Percentiles rank a stretch among this genome's conserved stretches.
phyloP scores from a whole-genome alignment of 2,888 invertebrate genomes.

The Cheilosia vulpina region DNA sequence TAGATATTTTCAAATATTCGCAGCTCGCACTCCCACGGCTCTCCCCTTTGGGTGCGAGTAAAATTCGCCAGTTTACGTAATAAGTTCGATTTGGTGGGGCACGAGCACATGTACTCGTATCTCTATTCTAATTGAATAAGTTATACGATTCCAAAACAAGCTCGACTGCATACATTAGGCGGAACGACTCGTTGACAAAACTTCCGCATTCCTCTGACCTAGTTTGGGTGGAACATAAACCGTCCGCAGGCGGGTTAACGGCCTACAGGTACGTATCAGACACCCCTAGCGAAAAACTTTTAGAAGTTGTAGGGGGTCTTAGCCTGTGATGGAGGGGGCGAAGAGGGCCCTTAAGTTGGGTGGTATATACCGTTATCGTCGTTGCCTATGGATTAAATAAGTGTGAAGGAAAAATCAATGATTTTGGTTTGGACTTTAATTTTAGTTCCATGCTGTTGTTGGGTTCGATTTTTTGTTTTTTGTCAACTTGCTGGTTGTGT shows the following conservation, averaged over 20 bases:
- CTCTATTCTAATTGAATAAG: not conserved
- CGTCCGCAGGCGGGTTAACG: conserved; percentile 62
- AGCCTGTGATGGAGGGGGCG: not conserved
- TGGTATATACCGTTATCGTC: conserved; percentile 13
- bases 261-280: conserved; percentile 59
- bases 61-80: conserved; percentile 63
- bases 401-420: conserved; percentile 64
- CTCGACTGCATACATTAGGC: conserved; percentile 42
- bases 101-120: not conserved
- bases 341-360: conserved; percentile 21
- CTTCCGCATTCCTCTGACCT: conserved; percentile 71
- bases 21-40: not conserved
- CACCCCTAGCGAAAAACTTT: conserved; percentile 46
- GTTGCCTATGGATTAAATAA: not conserved
- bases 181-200: conserved; percentile 58
- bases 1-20: conserved; percentile 60
- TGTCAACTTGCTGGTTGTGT: conserved; percentile 18
- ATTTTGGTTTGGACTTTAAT: conserved; percentile 43
- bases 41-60: conserved; percentile 38
- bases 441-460: conserved; percentile 17
- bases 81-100: conserved; percentile 32
- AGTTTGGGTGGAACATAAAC: conserved; percentile 52
- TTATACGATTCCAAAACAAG: conserved; percentile 31
- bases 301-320: conserved; percentile 15
- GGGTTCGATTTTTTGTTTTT: conserved; percentile 21